Conservation (phyloP, 1,140 invertebrate species). For the Trichoplusia ni region DNA sequence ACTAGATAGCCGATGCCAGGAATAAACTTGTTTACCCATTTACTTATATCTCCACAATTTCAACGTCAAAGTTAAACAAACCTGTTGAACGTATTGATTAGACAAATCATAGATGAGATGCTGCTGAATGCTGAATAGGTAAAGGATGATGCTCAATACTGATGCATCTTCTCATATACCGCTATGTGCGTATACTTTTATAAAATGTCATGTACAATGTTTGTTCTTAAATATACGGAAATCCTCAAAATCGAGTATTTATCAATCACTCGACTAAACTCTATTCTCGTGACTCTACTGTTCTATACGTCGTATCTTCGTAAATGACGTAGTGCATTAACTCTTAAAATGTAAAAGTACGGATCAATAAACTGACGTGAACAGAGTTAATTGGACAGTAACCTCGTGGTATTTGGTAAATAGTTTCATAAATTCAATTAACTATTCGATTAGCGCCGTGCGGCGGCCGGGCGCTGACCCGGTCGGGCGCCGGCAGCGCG, state of each 20-base stretch:
- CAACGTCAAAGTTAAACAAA: not conserved
- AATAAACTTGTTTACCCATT: slow-evolving; percentile 43
- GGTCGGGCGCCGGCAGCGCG: slow-evolving; percentile 4
- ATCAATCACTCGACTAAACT: no score
- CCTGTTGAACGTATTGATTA: slow-evolving; percentile 4
- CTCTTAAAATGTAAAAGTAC: no score
- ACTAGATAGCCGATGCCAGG: slow-evolving; percentile 14
- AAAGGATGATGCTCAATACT: no score
- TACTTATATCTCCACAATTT: slow-evolving; percentile 12
- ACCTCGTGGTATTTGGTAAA: slow-evolving; percentile 5
- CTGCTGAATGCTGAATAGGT: no score
- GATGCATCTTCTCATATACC: no score
- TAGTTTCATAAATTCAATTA: slow-evolving; percentile 37
- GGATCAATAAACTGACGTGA: not conserved
- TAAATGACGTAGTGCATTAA: no score
- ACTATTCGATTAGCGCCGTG: slow-evolving; percentile 41
- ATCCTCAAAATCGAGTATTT: no score
- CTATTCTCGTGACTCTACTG: no score
- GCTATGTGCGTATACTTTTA: no score
- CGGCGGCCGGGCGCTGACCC: slow-evolving; percentile 43
- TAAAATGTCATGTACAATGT: no score
- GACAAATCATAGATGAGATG: not conserved
- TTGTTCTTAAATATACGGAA: no score
- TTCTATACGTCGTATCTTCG: no score
- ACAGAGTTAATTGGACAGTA: not conserved